phyloP scores from a whole-genome alignment of 2,113 vertebrate genomes.

The Corynorhinus townsendii region DNA sequence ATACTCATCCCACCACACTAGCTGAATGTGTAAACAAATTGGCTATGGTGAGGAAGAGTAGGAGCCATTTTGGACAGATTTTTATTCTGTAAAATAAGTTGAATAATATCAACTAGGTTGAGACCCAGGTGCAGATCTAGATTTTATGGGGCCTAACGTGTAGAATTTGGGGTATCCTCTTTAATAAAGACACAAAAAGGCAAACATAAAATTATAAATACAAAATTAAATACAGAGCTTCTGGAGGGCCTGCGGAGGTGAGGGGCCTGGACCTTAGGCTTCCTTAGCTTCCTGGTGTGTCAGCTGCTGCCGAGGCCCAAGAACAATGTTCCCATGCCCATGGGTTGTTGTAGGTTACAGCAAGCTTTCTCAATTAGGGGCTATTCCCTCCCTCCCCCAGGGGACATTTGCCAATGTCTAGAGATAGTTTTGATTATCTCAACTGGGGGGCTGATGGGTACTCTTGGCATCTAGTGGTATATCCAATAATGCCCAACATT shows the following conservation, averaged over 20 bases:
- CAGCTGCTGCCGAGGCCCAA: rapidly evolving
- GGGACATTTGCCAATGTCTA: neutral
- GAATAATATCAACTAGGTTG: neutral
- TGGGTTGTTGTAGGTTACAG: neutral
- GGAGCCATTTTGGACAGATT: neutral
- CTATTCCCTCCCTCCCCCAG: too few relatives aligned
- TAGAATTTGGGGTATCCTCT: neutral
- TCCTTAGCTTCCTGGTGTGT: rapidly evolving
- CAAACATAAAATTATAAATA: neutral
- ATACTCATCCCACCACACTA: neutral
- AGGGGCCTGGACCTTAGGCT: rapidly evolving
- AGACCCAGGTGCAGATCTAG: neutral
- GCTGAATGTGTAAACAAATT: too few relatives aligned
- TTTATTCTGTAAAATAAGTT: neutral
- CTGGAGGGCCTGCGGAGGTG: neutral
- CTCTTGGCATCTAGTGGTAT: neutral
- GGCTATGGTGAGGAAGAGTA: rapidly evolving
- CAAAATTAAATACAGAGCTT: neutral
- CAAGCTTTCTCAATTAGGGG: rapidly evolving
- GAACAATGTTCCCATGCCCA: rapidly evolving
- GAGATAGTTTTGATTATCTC: too few relatives aligned
- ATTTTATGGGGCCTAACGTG: neutral
- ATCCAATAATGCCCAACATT: neutral
- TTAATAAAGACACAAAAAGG: neutral
- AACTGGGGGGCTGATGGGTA: rapidly evolving